Evolutionary conservation across 2,113 vertebrate genomes (phyloP).

Genomic region (Pseudorhombus dupliciocellatus): DNA sequence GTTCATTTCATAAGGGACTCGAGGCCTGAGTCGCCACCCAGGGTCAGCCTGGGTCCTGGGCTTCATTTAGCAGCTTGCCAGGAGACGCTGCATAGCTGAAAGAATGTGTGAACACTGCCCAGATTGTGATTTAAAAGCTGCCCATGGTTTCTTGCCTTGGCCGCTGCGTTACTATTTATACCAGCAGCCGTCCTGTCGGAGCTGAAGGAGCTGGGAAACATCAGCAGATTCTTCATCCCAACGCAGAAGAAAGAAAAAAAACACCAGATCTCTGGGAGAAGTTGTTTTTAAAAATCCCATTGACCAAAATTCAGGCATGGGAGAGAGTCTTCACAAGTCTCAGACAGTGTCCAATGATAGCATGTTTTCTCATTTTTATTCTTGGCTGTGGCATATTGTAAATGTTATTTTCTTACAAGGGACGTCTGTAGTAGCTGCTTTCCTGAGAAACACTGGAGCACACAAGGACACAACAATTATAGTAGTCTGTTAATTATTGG

Average conservation of each 20-base stretch:
- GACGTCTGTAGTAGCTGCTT: background rate
- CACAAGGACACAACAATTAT: background rate
- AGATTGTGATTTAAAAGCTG: constrained; percentile 71
- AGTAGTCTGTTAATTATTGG: constrained; percentile 31
- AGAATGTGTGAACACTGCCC: constrained; percentile 75
- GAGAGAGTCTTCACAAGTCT: constrained; percentile 39
- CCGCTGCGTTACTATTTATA: constrained; percentile 69
- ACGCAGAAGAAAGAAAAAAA: constrained; percentile 42
- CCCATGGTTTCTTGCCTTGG: constrained; percentile 49
- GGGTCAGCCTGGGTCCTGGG: constrained; percentile 64
- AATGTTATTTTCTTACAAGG: constrained; percentile 2
- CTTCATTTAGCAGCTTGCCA: constrained; percentile 72
- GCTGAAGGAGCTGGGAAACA: constrained; percentile 53
- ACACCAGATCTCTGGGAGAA: constrained; percentile 2
- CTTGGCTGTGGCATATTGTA: constrained; percentile 4
- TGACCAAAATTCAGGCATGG: constrained; percentile 40
- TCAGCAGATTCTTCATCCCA: constrained; percentile 64
- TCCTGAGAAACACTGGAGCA: background rate
- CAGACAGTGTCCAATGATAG: constrained; percentile 27
- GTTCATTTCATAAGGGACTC: constrained; percentile 45
- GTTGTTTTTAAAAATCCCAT: constrained; percentile 24
- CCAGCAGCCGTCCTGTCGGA: constrained; percentile 43
- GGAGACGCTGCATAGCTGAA: constrained; percentile 67
- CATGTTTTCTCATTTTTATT: constrained; percentile 17
- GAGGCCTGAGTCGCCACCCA: constrained; percentile 38